Evolutionary conservation across 2,797 vertebrate genomes (phyloP), one percentile per base, ranked within the genome.

Genomic region (Danio choprae): DNA sequence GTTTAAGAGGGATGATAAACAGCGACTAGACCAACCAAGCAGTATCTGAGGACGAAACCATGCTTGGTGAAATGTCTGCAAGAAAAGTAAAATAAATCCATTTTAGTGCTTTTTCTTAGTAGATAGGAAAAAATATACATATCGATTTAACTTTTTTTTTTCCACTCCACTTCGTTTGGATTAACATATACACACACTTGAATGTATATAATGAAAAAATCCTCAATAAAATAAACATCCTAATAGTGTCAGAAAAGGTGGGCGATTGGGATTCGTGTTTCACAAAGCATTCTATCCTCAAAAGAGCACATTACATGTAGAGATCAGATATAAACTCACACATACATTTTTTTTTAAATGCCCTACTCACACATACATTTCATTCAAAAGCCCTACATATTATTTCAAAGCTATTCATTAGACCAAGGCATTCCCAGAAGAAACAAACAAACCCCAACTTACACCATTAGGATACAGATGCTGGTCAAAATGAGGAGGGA

Each of bases 371-470:
- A 76, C 65, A 13, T 38, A 77, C 72, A 15, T 63, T 53, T 71
- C 87, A 86, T 70, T 77, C 74, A 89, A 91, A 92, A 92, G 90
- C 90, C 90, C 91, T 87, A 91, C 87, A 87, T 89, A 82, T 90
- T 87, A 90, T 91, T 90, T 88, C 88, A 90, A 89, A 91, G 86
- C 91, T 88, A 72, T 88, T 88, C 89, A 90, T 87, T 80, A 90
- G 90, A 93, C 85, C 87, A 89, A 78, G 65, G 76, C 88, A 79
- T 73, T 84, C 86, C 92, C 91, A 89, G 88, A 91, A 90, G 10
- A 51, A 90, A 93, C 89, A 90, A 91, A 94, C 90, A 89, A 87
- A 93, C 93, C 94, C 93, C 93, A 94, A 94, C 93, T 94, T 94
- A 94, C 93, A 94, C 93, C 90, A 92, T 92, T 92, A 90, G 92